phyloP scores from a whole-genome alignment of 2,797 vertebrate species.

The Calcarius lapponicus region DNA sequence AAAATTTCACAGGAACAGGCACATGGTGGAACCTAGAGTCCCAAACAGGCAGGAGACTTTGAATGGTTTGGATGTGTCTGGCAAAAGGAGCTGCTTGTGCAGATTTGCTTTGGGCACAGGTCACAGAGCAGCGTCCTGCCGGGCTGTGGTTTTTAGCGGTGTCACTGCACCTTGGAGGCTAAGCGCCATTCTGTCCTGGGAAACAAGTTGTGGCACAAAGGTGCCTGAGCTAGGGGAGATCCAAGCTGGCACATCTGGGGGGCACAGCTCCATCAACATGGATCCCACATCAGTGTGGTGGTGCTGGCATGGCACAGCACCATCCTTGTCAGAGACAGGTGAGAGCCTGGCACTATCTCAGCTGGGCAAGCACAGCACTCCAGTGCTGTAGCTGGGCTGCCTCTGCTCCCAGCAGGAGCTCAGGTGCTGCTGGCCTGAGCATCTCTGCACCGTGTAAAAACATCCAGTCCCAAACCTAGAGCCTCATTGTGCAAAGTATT shows the following conservation, averaged over 20 bases:
- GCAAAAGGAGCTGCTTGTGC: background rate
- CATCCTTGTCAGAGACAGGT: fast-evolving
- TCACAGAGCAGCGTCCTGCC: background rate
- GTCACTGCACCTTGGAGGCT: background rate
- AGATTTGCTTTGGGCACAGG: background rate
- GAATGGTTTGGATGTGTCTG: background rate
- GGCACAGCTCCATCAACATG: background rate
- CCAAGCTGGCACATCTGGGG: background rate
- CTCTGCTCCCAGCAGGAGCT: background rate
- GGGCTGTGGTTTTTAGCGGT: background rate
- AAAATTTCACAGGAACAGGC: background rate
- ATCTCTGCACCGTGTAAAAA: background rate
- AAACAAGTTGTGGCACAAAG: background rate
- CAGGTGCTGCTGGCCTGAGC: background rate
- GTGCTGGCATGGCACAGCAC: background rate
- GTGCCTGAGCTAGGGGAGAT: background rate
- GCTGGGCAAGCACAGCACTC: background rate
- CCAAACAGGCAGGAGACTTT: background rate
- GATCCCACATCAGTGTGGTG: fast-evolving
- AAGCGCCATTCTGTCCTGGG: background rate
- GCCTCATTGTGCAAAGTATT: background rate
- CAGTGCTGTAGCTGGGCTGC: background rate
- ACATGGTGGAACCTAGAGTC: background rate
- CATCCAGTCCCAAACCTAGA: background rate
- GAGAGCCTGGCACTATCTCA: background rate